Evolutionary conservation across 1,140 invertebrate species (phyloP), one percentile per base, ranked within the genome.

Genomic region (Zaprionus africanus): DNA sequence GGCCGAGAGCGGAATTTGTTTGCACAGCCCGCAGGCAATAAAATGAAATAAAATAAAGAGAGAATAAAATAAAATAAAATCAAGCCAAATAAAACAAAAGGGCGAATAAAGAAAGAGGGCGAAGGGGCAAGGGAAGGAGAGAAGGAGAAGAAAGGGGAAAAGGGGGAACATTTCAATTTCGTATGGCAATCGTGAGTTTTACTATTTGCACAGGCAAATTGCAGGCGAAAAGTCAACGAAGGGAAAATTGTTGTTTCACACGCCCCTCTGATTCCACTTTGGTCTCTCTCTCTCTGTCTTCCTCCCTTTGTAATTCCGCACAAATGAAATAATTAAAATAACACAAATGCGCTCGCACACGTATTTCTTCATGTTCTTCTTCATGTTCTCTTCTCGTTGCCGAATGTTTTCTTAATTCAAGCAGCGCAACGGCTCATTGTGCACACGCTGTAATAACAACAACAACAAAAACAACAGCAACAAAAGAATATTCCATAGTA

Each of bases 261-360:
- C 51, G 41, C 11, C n/a, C 41, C 41, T 17, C 22, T 43, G n/a
- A 46, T 26, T 36, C 15, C 19, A n/a, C n/a, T n/a, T n/a, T n/a
- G n/a, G n/a, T n/a, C 15, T n/a, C 6, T 7, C 6, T 7, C 17
- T 64, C 54, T 26, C 53, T 43, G 19, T n/a, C 51, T 22, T 6
- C n/a, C 34, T 69, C 31, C 41, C 51, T 49, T 60, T 46, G 22
- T 61, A 31, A 49, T 54, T 59, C 41, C 46, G 19, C 66, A 59
- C 75, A 80, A 74, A 66, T 69, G 74, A 77, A 68, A 77, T 75
- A 81, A 75, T 76, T 81, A 71, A 76, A 78, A 81, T 66, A 71
- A 69, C 63, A 76, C 57, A 62, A 76, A 58, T 78, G 53, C 56
- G 43, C n/a, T 31, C 28, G 4, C 69, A 61, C 59, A 62, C 19